Conservation (phyloP, 2,888 invertebrate genomes). For the Pelosia muscerda region DNA sequence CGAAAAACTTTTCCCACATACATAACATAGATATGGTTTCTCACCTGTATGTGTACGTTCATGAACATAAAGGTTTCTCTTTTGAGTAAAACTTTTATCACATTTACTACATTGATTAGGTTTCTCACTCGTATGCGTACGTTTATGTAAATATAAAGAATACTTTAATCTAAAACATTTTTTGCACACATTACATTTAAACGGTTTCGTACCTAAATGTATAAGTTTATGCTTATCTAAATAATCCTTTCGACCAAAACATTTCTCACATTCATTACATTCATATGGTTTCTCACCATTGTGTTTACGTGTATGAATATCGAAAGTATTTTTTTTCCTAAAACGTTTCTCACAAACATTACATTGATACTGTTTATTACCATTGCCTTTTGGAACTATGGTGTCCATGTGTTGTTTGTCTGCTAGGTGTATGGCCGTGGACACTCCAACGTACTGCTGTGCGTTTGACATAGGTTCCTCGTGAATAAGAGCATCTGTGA, state of each 20-base stretch:
- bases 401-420: background rate
- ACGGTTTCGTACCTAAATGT: background rate
- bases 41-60: too few relatives aligned
- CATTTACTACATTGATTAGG: conserved; percentile 1
- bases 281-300: background rate
- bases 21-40: too few relatives aligned
- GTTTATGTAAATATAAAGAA: too few relatives aligned
- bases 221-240: background rate
- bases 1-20: too few relatives aligned
- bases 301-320: background rate
- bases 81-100: background rate
- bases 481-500: background rate
- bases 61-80: too few relatives aligned
- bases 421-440: background rate
- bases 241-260: background rate
- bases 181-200: too few relatives aligned
- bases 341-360: background rate
- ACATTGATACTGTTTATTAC: background rate
- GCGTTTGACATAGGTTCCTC: background rate
- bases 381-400: background rate
- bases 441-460: background rate
- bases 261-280: background rate
- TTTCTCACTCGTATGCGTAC: background rate
- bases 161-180: too few relatives aligned
- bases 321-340: background rate